Evolutionary conservation across 2,113 vertebrate genomes (phyloP), one percentile per base, ranked within the genome.

Genomic region (Phocoena sinus): DNA sequence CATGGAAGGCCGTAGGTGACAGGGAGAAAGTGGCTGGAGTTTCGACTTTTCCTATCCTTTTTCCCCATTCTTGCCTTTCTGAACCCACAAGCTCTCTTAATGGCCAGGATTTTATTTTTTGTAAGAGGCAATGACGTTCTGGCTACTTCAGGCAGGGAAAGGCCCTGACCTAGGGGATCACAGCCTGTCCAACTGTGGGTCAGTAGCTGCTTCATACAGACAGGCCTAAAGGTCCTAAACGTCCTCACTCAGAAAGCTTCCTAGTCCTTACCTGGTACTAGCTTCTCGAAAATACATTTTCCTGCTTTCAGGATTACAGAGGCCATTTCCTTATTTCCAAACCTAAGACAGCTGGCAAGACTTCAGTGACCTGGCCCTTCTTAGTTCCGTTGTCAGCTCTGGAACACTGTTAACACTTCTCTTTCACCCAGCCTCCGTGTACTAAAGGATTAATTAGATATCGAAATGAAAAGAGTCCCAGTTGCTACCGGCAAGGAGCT

Each of bases 231-330:
- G 10, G 3, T 71, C 33, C 71, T 77, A 1, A 77, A 23, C 14
- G 36, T 60, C 33, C 44, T 93, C 41, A 71, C 28, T 94, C 31
- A 50, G 73, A 53, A 87, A 95, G 67, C 38, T 68, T 91, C 17
- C 63, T 68, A 2, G 14, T 62, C 53, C 36, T 89, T 71, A 2
- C 25, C 58, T 33, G 14, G n/a, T 10, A 76, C 4, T 62, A 14
- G 12, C 38, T 36, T 65, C 60, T 97, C 56, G 50, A 83, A 71
- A 74, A 47, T 41, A 33, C 31, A 2, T 65, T 70, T 93, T 68
- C 44, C 44, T 77, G 14, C 50, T 92, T 92, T 89, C 73, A 67
- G 20, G 74, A 47, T 47, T 73, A 15, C 3, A 65, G 18, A n/a
- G 41, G 28, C 17, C 23, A 23, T 68, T 88, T 83, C 14, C 28